phyloP scores from a whole-genome alignment of 1,140 invertebrate genomes.

The Carposina sasakii region DNA sequence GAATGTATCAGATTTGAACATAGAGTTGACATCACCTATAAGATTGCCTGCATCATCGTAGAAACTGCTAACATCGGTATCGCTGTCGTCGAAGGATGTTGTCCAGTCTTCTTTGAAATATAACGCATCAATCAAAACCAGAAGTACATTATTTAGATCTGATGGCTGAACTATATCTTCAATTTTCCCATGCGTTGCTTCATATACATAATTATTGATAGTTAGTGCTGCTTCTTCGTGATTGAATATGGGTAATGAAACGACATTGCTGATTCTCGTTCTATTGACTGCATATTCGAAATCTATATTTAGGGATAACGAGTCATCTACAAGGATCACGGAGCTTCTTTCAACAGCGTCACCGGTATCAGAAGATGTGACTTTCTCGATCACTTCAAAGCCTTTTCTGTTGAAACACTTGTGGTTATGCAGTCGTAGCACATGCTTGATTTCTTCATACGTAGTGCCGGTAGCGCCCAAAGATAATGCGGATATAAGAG shows the following conservation, averaged over 20 bases:
- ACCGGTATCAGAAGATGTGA: constrained; percentile 6
- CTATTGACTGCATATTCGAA: constrained; percentile 25
- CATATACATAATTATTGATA: constrained; percentile 43
- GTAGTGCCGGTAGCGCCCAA: constrained; percentile 62
- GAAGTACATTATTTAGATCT: constrained; percentile 65
- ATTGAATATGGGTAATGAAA: constrained; percentile 14
- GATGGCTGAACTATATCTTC: constrained; percentile 37
- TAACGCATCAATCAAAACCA: constrained; percentile 80
- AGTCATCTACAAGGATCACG: constrained; percentile 33
- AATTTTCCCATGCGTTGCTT: constrained; percentile 39
- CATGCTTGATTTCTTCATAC: constrained; percentile 45
- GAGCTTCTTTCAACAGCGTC: constrained; percentile 34
- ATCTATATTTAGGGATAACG: constrained; percentile 16
- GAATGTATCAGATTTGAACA: constrained; percentile 47
- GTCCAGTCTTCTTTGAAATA: constrained; percentile 85
- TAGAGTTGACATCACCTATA: constrained; percentile 64
- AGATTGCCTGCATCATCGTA: constrained; percentile 51
- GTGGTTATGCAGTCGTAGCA: constrained; percentile 42
- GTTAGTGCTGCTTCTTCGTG: constrained; percentile 16
- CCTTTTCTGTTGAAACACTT: constrained; percentile 51
- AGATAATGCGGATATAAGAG: constrained; percentile 52
- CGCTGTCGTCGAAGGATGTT: constrained; percentile 72
- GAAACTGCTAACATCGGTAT: constrained; percentile 67
- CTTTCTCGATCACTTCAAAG: constrained; percentile 31
- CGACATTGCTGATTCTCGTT: constrained; percentile 29